Percentiles rank a stretch among this genome's conserved stretches.
Conservation (phyloP, 2,113 vertebrate genomes). For the Forbesichthys papilliferus region DNA sequence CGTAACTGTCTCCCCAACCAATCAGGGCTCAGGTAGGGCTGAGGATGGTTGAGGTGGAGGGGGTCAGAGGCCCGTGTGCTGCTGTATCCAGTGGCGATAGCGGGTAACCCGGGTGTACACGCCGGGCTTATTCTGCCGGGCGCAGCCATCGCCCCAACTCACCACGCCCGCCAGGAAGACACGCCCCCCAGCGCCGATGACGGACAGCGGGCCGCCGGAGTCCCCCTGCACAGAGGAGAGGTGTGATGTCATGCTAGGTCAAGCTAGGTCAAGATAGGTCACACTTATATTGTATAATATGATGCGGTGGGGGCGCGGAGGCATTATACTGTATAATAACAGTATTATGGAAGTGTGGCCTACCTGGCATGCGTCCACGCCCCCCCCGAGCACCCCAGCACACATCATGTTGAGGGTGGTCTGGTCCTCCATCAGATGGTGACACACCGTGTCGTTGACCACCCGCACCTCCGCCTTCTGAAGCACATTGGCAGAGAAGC, state of each 20-base stretch:
- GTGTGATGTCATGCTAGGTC: background rate
- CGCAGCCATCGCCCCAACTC: constrained; percentile 91
- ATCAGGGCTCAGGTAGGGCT: no score
- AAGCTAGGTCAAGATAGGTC: background rate
- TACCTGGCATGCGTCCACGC: constrained; percentile 91
- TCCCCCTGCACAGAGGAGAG: constrained; percentile 80
- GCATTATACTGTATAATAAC: no score
- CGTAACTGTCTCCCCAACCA: no score
- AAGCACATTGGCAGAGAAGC: constrained; percentile 61
- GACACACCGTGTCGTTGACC: constrained; percentile 85
- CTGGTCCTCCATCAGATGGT: constrained; percentile 68
- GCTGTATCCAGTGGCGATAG: constrained; percentile 83
- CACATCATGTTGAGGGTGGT: constrained; percentile 83
- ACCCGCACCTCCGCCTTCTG: constrained; percentile 88
- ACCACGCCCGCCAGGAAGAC: constrained; percentile 84
- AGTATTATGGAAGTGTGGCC: no score
- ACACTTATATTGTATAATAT: no score
- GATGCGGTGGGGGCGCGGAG: no score
- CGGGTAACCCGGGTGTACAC: constrained; percentile 82
- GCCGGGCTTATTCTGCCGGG: constrained; percentile 80
- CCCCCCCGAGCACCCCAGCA: constrained; percentile 82
- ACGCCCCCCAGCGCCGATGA: constrained; percentile 60
- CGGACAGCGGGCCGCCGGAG: constrained; percentile 87
- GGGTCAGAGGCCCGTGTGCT: constrained; percentile 50
- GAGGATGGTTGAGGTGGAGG: no score